Base-by-base conservation (phyloP, 2,888 invertebrate genomes). In the Lingula anatina region DNA sequence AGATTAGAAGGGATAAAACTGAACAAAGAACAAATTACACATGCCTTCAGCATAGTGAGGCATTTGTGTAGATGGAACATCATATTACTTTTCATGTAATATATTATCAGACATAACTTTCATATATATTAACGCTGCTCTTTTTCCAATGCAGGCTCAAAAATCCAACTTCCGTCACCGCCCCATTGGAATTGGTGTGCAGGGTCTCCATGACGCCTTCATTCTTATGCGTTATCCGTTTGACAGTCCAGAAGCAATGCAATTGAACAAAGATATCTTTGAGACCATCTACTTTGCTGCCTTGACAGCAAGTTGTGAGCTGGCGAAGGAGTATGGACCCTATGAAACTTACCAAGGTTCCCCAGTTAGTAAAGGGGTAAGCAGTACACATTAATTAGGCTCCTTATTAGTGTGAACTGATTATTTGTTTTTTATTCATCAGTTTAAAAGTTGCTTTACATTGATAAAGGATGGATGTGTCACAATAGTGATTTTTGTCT, bases 201-300 rank as follows among this genome's bases (percentile, higher is more conserved):
- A 99, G 79, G 99, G 97, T 3, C 80, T 99, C 54, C 99, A 99
- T 0, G 99, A 99, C 80, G 86, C 96, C 12, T 94, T 97, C 76
- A 88, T 97, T 55, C 78, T 95, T 42, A 87, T 97, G 89, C 83
- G 95, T 24, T 70, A 85, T 75, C 90, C 97, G 1, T 99, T 94
- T 75, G 96, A 95, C 70, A 90, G 91, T 69, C 84, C 86, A 46
- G 83, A 88, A 68, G 94, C 97, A 0, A 82, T 85, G 51, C 80
- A 86, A 61, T 80, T 99, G 23, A 99, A 99, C 78, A 87, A 86
- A 61, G 88, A 94, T 73, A 95, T 99, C 61, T 99, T 99, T 78
- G 97, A 99, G 81, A 96, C 96, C 0, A 86, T 99, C 59, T 99
- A 99, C 75, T 94, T 88, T 78, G 93, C 89, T n/a, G 93, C 97